These are phyloP conservation scores for Limonius californicus DNA, from an alignment of 1,140 invertebrate species.

Conservation along the genomic window DNA sequence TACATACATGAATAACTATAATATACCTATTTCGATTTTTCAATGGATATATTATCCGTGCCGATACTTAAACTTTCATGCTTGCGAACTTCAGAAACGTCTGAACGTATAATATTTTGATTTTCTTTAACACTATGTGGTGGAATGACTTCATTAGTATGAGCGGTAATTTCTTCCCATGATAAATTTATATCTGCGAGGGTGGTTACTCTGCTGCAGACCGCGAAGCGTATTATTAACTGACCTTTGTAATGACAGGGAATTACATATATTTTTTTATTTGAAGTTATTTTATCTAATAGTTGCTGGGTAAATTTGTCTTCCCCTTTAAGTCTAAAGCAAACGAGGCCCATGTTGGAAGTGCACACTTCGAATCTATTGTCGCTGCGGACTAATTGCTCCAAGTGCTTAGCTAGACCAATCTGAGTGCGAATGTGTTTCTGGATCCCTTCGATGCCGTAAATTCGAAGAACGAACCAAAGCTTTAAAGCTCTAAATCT, in stretches of 20 bases:
- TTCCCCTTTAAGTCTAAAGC: constrained; percentile 78
- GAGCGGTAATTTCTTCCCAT: constrained; percentile 72
- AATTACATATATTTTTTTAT: constrained; percentile 81
- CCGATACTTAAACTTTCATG: too few relatives aligned
- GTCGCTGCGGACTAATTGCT: constrained; percentile 64
- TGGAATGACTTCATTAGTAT: constrained; percentile 48
- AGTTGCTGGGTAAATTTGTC: constrained; percentile 72
- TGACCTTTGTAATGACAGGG: constrained; percentile 64
- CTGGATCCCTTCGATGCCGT: constrained; percentile 79
- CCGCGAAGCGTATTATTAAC: constrained; percentile 77
- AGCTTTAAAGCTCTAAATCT: constrained; percentile 90
- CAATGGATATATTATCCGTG: too few relatives aligned
- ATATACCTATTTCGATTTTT: too few relatives aligned
- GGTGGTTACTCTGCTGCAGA: constrained; percentile 71
- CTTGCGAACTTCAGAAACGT: too few relatives aligned
- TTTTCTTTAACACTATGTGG: too few relatives aligned
- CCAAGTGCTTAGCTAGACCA: constrained; percentile 73
- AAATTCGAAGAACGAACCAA: constrained; percentile 87
- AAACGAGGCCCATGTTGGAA: constrained; percentile 74
- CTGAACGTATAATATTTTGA: too few relatives aligned
- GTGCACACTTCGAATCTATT: constrained; percentile 65
- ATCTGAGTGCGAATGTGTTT: constrained; percentile 76
- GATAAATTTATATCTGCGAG: constrained; percentile 73
- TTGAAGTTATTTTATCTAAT: constrained; percentile 68
- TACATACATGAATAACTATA: too few relatives aligned